Evolutionary conservation across 2,113 vertebrate species (phyloP).

Genomic region (Otus sunia): DNA sequence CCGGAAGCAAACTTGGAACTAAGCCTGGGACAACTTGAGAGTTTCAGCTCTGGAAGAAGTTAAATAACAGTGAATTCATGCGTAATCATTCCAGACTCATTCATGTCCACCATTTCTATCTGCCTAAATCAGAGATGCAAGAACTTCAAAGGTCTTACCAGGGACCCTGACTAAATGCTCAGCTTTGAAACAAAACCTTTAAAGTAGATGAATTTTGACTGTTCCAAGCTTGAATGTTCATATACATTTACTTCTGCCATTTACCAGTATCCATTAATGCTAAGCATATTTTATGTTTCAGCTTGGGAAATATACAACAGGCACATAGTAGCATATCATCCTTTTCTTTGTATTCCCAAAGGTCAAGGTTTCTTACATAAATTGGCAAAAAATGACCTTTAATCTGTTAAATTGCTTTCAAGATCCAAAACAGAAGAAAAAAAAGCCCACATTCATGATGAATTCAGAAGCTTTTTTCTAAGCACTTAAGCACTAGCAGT

Average conservation of each 20-base stretch:
- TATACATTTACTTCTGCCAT: slow-evolving; percentile 25
- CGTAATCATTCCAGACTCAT: background rate
- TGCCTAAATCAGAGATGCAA: background rate
- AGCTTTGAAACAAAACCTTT: background rate
- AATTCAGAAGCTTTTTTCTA: slow-evolving; percentile 23
- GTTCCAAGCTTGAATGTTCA: background rate
- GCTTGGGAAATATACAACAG: background rate
- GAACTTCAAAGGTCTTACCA: background rate
- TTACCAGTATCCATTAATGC: background rate
- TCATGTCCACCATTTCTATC: background rate
- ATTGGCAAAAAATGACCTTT: background rate
- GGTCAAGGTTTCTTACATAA: background rate
- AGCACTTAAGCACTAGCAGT: background rate
- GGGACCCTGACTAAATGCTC: background rate
- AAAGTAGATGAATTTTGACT: background rate
- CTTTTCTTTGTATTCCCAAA: background rate
- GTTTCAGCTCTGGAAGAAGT: slow-evolving; percentile 22
- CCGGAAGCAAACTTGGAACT: slow-evolving; percentile 6
- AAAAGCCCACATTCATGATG: background rate
- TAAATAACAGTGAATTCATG: background rate
- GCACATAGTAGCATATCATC: background rate
- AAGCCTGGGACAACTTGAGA: background rate
- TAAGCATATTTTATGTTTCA: background rate
- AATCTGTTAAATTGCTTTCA: slow-evolving; percentile 21
- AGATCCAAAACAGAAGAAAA: background rate